A percentile compares a stretch with the other conserved stretches of the same genome.
Evolutionary conservation across 2,888 invertebrate genomes (phyloP).

Genomic region (Drosophila demipolita): DNA sequence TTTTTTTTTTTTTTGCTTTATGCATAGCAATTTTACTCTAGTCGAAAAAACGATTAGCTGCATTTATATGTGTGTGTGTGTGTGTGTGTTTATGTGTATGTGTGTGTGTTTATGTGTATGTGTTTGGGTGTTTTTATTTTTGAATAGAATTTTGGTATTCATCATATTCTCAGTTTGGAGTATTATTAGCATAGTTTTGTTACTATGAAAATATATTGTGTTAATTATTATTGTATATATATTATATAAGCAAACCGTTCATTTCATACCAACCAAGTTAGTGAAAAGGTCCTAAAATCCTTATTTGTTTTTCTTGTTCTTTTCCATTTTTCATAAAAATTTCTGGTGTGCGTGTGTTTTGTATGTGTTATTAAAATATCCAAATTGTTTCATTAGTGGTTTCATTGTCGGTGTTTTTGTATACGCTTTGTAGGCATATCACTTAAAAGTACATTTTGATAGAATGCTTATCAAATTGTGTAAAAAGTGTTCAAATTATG

Average conservation of each 20-base stretch:
- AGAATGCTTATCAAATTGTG: constrained; percentile 34
- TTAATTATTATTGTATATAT: constrained; percentile 44
- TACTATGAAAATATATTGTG: constrained; percentile 46
- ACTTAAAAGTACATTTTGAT: constrained; percentile 41
- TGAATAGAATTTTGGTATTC: constrained; percentile 7
- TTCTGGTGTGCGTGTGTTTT: constrained; percentile 17
- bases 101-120: constrained; percentile 9
- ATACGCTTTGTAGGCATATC: constrained; percentile 40
- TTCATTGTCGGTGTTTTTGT: constrained; percentile 32
- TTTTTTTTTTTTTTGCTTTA: neutral
- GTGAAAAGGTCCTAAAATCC: constrained; percentile 56
- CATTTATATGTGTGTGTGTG: constrained; percentile 27
- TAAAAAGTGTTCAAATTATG: constrained; percentile 12
- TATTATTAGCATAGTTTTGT: constrained; percentile 54
- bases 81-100: constrained; percentile 17
- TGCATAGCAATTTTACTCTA: constrained; percentile 27
- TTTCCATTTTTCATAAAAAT: constrained; percentile 32
- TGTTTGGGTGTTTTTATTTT: constrained; percentile 11
- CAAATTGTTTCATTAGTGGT: constrained; percentile 10
- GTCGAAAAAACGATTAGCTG: constrained; percentile 42
- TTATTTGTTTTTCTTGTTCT: constrained; percentile 25
- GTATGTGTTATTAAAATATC: constrained; percentile 15
- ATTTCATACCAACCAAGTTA: constrained; percentile 77
- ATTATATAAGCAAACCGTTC: constrained; percentile 80
- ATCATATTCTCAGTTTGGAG: constrained; percentile 40